Conservation (phyloP, 2,888 invertebrate genomes). For the Lochmaea capreae region DNA sequence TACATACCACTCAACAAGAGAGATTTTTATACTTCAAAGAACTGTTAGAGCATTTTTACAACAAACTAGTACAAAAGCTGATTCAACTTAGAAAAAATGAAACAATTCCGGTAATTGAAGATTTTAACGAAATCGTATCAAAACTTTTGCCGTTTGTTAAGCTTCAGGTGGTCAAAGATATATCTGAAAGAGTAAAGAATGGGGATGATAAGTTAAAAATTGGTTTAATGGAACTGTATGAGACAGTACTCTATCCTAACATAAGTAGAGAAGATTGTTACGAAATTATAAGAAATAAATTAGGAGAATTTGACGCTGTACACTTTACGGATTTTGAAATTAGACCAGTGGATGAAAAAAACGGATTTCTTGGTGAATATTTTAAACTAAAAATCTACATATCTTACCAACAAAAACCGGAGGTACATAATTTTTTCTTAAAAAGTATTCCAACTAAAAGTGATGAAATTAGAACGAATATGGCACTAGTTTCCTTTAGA, state of each 20-base stretch:
- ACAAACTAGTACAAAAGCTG: slow-evolving; percentile 9
- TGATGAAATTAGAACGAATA: slow-evolving; percentile 42
- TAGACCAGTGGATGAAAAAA: slow-evolving; percentile 44
- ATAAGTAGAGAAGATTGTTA: slow-evolving; percentile 51
- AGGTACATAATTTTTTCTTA: slow-evolving; percentile 48
- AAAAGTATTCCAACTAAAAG: slow-evolving; percentile 50
- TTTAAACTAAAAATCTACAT: slow-evolving; percentile 46
- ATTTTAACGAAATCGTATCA: slow-evolving; percentile 49
- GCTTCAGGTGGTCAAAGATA: slow-evolving; percentile 42
- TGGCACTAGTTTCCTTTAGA: slow-evolving; percentile 44
- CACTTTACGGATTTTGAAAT: slow-evolving; percentile 49
- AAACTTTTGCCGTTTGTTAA: slow-evolving; percentile 47
- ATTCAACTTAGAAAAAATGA: slow-evolving; percentile 2
- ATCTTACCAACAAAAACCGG: slow-evolving; percentile 27
- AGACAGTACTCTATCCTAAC: slow-evolving; percentile 31
- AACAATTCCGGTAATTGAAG: slow-evolving; percentile 41
- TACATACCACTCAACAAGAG: slow-evolving; percentile 18
- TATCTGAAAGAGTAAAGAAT: slow-evolving; percentile 39
- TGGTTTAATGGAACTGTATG: slow-evolving; percentile 48
- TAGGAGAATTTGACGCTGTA: slow-evolving; percentile 45
- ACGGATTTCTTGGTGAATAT: slow-evolving; percentile 56
- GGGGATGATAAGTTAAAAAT: slow-evolving; percentile 47
- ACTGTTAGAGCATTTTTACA: slow-evolving; percentile 12
- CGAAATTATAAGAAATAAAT: slow-evolving; percentile 46
- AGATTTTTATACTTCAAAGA: slow-evolving; percentile 15